Evolutionary conservation across 2,113 vertebrate genomes (phyloP), one percentile per base, ranked within the genome.

Genomic region (Axis porcinus): DNA sequence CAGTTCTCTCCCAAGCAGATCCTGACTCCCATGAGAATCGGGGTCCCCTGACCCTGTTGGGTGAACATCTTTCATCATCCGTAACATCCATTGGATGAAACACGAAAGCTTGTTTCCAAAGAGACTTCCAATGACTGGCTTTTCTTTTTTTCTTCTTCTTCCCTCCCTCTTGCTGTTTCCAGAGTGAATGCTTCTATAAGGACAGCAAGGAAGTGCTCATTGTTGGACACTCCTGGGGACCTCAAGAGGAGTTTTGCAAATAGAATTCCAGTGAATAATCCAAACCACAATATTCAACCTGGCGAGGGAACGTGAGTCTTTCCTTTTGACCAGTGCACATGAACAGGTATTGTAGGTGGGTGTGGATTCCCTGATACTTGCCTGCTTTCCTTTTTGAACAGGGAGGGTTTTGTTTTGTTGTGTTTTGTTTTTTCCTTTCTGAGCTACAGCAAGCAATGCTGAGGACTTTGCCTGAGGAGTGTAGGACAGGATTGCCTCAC

Each of bases 1-100:
- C 25, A 4, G 7, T 5, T 7, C 6, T 36, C 40, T 70, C n/a
- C 23, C 1, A 1, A 4, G 4, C 14, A 40, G 1, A 13, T 25
- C 82, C 43, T 6, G 3, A 6, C 45, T 21, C 13, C 79, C 5
- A 2, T 1, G 15, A 25, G 10, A n/a, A 57, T 21, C 13, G 14
- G 14, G 11, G 5, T 28, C 30, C 81, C 33, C 58, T 7, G 21
- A 13, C 50, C 21, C 47, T 27, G 0, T 0, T 23, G 62, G 43
- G 36, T 62, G 11, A 58, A 67, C 21, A 5, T 40, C 36, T 17
- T n/a, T 17, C 10, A 47, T 27, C 28, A 54, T 0, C 1, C 40
- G 76, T 16, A 28, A 28, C 33, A 28, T 3, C 60, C 54, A 7
- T 43, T 64, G 7, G 16, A 3, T 10, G 55, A 83, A 57, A 47